phyloP scores from a whole-genome alignment of 2,113 vertebrate genomes.

The Turnix velox region DNA sequence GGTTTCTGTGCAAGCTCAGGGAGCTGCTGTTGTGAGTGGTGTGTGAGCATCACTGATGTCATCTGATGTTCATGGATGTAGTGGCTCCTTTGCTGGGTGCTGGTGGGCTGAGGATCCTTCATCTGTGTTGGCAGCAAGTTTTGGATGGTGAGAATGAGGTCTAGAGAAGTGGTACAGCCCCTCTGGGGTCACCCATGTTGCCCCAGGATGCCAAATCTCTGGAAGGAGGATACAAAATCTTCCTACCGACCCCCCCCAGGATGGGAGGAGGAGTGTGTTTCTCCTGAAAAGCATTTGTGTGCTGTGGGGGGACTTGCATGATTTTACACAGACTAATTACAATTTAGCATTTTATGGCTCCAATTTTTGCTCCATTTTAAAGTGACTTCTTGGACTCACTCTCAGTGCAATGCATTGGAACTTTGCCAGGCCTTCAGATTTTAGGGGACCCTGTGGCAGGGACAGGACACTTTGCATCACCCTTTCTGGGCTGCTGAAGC shows the following conservation, averaged over 20 bases:
- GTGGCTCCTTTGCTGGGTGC: background rate
- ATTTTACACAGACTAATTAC: background rate
- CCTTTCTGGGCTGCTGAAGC: background rate
- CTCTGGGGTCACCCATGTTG: rapidly evolving
- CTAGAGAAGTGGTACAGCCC: background rate
- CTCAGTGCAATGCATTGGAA: rapidly evolving
- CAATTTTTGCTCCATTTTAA: background rate
- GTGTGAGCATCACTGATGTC: too few species aligned
- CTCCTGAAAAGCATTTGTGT: background rate
- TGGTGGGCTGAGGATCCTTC: rapidly evolving
- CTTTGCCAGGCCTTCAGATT: background rate
- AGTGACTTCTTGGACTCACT: background rate
- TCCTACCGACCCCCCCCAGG: background rate
- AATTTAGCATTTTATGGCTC: background rate
- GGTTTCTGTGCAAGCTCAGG: rapidly evolving
- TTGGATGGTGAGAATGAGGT: background rate
- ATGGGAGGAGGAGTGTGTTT: background rate
- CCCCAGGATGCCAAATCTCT: background rate
- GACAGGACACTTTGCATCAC: background rate
- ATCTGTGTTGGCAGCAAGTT: background rate
- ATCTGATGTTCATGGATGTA: too few species aligned
- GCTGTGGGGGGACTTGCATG: background rate
- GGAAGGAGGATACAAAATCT: background rate
- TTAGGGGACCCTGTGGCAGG: background rate
- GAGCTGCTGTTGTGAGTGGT: rapidly evolving